These are phyloP conservation scores for Carcina quercana DNA, from an alignment of 2,888 invertebrate genomes.

Conservation along the genomic window DNA sequence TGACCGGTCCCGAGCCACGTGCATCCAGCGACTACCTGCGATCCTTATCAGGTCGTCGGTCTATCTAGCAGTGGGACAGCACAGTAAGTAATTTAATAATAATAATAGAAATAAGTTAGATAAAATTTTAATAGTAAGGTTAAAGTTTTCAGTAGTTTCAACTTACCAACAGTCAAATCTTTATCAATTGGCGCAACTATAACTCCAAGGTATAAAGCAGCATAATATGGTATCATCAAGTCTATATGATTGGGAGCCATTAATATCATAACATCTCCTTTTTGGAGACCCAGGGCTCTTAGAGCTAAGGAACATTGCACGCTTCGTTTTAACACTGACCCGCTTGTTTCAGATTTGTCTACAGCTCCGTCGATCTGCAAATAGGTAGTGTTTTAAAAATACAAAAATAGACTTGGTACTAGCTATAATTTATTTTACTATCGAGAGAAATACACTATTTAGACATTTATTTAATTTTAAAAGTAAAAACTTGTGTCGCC, in stretches of 20 bases:
- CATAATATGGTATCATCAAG: slow-evolving; percentile 52
- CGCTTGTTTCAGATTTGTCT: slow-evolving; percentile 50
- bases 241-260: slow-evolving; percentile 60
- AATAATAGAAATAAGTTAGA: too few species aligned
- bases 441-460: too few species aligned
- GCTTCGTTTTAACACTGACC: slow-evolving; percentile 13
- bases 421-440: too few species aligned
- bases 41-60: too few species aligned
- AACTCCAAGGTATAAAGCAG: slow-evolving; percentile 54
- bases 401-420: too few species aligned
- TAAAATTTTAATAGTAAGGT: not conserved
- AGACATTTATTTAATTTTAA: too few species aligned
- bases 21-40: too few species aligned
- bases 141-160: not conserved
- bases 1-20: too few species aligned
- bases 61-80: too few species aligned
- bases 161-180: slow-evolving; percentile 37
- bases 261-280: slow-evolving; percentile 53
- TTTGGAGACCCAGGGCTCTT: slow-evolving; percentile 36
- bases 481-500: too few species aligned
- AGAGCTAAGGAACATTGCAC: slow-evolving; percentile 2
- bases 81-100: too few species aligned
- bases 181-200: slow-evolving; percentile 35
- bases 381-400: too few species aligned
- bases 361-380: slow-evolving; percentile 59